phyloP scores from a whole-genome alignment of 1,140 invertebrate genomes.

The Eurosta solidaginis region DNA sequence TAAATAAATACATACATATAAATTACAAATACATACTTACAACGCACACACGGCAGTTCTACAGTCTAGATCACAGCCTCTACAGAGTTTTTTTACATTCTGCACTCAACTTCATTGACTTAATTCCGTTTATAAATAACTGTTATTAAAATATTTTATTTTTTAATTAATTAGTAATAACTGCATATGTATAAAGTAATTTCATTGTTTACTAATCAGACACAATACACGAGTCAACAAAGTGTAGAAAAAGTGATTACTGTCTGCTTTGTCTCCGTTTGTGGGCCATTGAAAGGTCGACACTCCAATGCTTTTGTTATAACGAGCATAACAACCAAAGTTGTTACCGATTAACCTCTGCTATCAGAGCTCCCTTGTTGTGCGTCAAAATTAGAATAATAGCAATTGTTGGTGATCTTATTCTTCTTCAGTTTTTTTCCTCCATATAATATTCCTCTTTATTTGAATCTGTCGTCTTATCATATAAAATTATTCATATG shows the following conservation, averaged over 20 bases:
- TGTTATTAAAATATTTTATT: background rate
- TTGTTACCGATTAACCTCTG: background rate
- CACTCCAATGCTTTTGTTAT: background rate
- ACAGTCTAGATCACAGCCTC: too few species aligned
- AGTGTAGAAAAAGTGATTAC: background rate
- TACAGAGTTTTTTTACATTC: background rate
- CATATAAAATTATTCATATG: constrained; percentile 11
- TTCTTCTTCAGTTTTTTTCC: too few species aligned
- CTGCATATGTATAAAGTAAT: background rate
- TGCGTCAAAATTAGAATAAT: background rate
- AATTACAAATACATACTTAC: too few species aligned
- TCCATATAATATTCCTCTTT: background rate
- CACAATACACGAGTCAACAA: too few species aligned
- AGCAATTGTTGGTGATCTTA: background rate
- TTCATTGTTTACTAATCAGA: background rate
- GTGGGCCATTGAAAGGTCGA: background rate
- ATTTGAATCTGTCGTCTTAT: background rate
- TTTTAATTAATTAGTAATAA: constrained; percentile 11
- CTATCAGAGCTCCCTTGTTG: background rate
- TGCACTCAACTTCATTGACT: background rate
- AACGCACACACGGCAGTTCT: too few species aligned
- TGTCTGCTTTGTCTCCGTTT: too few species aligned
- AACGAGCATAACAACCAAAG: background rate
- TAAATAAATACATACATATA: too few species aligned
- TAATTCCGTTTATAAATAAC: background rate